Conservation (phyloP, 1,140 invertebrate genomes). For the Nasonia vitripennis region DNA sequence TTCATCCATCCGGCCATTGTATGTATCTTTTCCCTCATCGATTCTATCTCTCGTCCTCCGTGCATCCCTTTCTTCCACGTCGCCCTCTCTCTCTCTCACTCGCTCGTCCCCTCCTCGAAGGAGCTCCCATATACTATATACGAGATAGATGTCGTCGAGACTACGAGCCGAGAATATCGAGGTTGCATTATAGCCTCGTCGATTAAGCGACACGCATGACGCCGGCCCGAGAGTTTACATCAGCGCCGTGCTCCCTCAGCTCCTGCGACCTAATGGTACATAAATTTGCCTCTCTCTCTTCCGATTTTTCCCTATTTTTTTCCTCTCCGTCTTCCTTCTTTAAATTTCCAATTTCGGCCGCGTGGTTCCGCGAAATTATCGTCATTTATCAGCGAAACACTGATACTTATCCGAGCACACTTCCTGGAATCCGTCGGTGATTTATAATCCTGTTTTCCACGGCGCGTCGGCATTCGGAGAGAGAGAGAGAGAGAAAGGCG, state of each 20-base stretch:
- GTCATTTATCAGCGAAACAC: conserved; percentile 39
- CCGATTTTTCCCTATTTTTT: conserved; percentile 23
- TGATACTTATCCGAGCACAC: conserved; percentile 8
- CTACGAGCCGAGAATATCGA: conserved; percentile 46
- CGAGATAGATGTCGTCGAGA: conserved; percentile 20
- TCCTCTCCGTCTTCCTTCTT: conserved; percentile 33
- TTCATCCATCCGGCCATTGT: not conserved
- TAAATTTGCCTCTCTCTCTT: conserved; percentile 43
- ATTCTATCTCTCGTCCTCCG: not conserved
- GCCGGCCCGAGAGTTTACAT: not conserved
- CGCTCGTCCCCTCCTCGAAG: not conserved
- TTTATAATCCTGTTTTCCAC: conserved; percentile 39
- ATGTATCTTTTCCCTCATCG: conserved; percentile 22
- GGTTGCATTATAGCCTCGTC: conserved; percentile 49
- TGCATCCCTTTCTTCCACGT: not conserved
- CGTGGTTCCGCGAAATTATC: conserved; percentile 32
- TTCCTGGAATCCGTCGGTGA: conserved; percentile 33
- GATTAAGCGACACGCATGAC: conserved; percentile 57
- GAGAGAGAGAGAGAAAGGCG: not conserved
- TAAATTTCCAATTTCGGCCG: conserved; percentile 49
- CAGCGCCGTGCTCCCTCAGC: not conserved
- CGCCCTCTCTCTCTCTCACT: not conserved
- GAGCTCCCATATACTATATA: not conserved
- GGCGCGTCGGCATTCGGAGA: not conserved
- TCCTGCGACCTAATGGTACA: conserved; percentile 30